Percentiles rank a stretch among this genome's conserved stretches.
Conservation (phyloP, 2,113 vertebrate species). For the Microcebus lehilahytsara region DNA sequence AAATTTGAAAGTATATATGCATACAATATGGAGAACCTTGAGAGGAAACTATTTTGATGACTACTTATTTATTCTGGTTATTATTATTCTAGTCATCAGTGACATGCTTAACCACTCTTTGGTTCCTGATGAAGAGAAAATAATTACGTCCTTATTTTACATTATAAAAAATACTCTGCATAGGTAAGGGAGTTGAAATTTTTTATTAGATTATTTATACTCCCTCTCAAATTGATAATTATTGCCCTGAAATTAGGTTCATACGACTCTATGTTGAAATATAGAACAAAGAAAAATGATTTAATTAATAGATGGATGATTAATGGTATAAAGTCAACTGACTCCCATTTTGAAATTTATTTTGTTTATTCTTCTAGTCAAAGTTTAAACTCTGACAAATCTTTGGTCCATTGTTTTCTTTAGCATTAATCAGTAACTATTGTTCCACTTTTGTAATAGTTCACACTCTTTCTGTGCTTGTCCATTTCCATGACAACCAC, state of each 20-base stretch:
- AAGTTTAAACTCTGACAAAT: background rate
- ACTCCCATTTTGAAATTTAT: background rate
- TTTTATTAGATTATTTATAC: background rate
- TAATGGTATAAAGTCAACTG: background rate
- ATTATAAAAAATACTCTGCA: background rate
- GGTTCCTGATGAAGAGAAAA: background rate
- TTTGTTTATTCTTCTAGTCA: conserved; percentile 7
- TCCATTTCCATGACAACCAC: background rate
- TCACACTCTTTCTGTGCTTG: background rate
- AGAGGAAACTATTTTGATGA: background rate
- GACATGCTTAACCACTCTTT: background rate
- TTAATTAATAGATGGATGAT: background rate
- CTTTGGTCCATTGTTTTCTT: background rate
- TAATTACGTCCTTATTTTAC: background rate
- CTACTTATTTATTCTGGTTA: background rate
- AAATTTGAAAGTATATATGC: background rate
- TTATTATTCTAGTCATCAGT: background rate
- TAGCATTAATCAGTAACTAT: background rate
- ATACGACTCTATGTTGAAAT: background rate
- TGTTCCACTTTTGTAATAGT: background rate
- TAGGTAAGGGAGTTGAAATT: background rate
- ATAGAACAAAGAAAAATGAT: background rate
- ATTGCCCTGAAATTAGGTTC: background rate
- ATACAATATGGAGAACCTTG: background rate
- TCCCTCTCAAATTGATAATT: background rate